A percentile compares a stretch with the other conserved stretches of the same genome.
Conservation (phyloP, 2,888 invertebrate genomes). For the Dorcus hopei region DNA sequence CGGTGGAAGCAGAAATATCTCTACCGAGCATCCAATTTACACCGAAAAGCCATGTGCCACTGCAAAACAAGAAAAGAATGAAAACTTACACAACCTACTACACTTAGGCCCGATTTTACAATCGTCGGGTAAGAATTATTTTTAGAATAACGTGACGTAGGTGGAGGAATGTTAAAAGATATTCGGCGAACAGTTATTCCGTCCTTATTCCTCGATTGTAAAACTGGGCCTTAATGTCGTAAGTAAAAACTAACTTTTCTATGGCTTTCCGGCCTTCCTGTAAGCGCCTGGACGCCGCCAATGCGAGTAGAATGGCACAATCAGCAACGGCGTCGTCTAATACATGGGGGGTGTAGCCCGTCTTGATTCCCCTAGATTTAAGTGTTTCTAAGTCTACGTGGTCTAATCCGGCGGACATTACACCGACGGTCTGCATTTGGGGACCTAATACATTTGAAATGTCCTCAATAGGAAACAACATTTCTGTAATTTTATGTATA, state of each 20-base stretch:
- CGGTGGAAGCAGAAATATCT: conserved; percentile 72
- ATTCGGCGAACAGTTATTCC: no score
- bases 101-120: no score
- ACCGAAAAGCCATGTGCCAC: conserved; percentile 46
- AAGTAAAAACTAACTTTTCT: conserved; percentile 46
- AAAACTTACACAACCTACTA: background rate
- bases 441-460: conserved; percentile 53
- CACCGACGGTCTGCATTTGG: conserved; percentile 69
- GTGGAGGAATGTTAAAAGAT: no score
- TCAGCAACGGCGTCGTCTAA: conserved; percentile 79
- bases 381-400: conserved; percentile 74
- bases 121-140: no score
- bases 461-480: no score
- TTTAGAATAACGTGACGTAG: no score
- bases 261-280: conserved; percentile 70
- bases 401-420: conserved; percentile 86
- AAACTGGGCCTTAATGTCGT: no score
- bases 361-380: conserved; percentile 65
- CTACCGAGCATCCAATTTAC: conserved; percentile 76
- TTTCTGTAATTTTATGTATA: no score
- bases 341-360: conserved; percentile 79
- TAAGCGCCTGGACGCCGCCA: conserved; percentile 72
- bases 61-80: background rate
- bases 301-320: conserved; percentile 69
- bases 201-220: no score